A percentile compares a stretch with the other conserved stretches of the same genome.
These are phyloP conservation scores for Hippocampus guttulatus DNA, from an alignment of 2,113 vertebrate genomes.

Conservation along the genomic window DNA sequence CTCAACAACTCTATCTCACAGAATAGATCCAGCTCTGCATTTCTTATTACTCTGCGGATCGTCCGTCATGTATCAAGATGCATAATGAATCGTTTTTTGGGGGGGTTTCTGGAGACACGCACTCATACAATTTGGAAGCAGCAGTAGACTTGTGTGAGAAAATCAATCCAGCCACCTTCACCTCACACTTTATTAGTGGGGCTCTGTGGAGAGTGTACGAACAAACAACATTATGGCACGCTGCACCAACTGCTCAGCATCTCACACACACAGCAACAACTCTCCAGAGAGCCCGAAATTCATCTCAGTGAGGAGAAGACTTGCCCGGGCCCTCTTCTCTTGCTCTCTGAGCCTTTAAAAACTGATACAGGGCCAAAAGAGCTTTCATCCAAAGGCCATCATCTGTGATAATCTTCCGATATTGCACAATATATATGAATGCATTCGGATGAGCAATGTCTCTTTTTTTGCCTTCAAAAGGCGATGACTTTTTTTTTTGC, in stretches of 20 bases:
- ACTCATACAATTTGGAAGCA: too few species aligned
- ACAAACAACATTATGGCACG: not conserved
- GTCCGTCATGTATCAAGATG: too few species aligned
- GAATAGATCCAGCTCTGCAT: too few species aligned
- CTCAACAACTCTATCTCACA: too few species aligned
- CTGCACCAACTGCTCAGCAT: not conserved
- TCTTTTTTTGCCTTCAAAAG: not conserved
- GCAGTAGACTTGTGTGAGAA: not conserved
- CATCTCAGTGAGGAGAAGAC: not conserved
- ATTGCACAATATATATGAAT: not conserved
- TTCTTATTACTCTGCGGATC: too few species aligned
- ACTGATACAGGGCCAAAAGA: not conserved
- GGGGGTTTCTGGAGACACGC: too few species aligned
- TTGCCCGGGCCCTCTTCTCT: not conserved
- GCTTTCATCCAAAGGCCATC: not conserved
- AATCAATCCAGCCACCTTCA: not conserved
- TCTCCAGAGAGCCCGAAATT: slow-evolving; percentile 2
- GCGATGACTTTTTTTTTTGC: too few species aligned
- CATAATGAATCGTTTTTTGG: too few species aligned
- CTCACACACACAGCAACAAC: not conserved
- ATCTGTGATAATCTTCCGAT: not conserved
- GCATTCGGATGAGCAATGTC: not conserved
- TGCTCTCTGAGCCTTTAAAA: not conserved
- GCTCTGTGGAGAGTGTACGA: not conserved
- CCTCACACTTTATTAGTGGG: not conserved